Conservation (phyloP, 2,888 invertebrate species). For the Sthenelais limicola region DNA sequence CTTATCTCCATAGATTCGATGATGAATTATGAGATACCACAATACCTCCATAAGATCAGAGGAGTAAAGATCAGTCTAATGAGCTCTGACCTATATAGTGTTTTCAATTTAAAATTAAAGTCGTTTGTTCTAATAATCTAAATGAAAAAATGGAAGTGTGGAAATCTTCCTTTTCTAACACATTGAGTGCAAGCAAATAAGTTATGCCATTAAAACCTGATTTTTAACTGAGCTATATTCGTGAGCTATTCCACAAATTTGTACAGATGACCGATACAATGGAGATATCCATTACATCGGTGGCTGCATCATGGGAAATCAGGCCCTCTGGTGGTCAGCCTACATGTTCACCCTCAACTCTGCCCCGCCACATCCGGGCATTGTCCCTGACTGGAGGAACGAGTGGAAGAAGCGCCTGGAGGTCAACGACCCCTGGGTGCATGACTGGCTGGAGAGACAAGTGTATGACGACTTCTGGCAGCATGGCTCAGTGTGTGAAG, state of each 20-base stretch:
- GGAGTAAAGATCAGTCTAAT: no score
- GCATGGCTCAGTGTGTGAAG: constrained; percentile 50
- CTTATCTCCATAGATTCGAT: no score
- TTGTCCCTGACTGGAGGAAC: constrained; percentile 36
- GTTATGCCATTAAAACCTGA: no score
- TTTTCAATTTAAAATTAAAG: no score
- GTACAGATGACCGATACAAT: constrained; percentile 53
- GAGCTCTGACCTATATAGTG: no score
- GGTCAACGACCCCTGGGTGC: constrained; percentile 18
- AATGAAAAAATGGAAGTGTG: no score
- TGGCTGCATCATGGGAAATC: constrained; percentile 49
- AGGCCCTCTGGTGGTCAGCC: constrained; percentile 46
- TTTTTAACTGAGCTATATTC: no score
- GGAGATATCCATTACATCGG: constrained; percentile 51
- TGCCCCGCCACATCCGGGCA: constrained; percentile 45
- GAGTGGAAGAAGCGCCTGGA: constrained; percentile 41
- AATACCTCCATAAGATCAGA: no score
- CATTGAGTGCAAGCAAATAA: no score
- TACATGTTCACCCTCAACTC: constrained; percentile 49
- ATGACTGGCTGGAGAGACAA: constrained; percentile 43
- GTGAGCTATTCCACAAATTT: constrained; percentile 48
- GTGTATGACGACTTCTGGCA: constrained; percentile 49
- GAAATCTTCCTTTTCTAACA: no score
- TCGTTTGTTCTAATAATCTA: no score
- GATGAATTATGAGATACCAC: no score